These are phyloP conservation scores for Gymnorhina tibicen DNA, from an alignment of 2,113 vertebrate species.

Conservation along the genomic window DNA sequence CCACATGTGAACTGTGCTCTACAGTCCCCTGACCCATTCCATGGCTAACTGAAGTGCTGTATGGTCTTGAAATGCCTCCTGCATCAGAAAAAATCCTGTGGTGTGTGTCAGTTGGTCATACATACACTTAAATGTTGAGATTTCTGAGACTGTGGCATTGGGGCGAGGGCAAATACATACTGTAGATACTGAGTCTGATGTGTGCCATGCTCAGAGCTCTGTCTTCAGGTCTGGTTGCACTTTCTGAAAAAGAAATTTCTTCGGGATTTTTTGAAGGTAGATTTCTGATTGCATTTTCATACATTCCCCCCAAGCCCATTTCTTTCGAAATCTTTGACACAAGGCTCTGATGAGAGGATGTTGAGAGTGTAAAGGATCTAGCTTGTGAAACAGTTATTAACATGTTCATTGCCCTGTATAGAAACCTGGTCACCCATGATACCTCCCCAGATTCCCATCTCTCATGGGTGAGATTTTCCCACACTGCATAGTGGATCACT, in stretches of 20 bases:
- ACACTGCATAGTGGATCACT: rapidly evolving
- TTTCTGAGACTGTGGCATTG: background rate
- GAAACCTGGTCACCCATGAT: background rate
- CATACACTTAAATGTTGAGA: background rate
- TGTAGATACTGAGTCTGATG: background rate
- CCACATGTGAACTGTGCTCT: background rate
- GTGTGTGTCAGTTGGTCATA: background rate
- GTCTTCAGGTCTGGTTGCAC: background rate
- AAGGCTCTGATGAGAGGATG: background rate
- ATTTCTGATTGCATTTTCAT: background rate
- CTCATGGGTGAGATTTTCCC: background rate
- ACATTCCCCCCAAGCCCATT: background rate
- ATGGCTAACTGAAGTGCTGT: background rate
- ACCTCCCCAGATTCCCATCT: background rate
- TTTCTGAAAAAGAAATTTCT: background rate
- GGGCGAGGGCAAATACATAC: background rate
- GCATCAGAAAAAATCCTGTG: background rate
- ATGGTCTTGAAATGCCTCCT: background rate
- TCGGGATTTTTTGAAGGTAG: background rate
- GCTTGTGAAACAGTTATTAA: background rate
- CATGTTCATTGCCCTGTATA: background rate
- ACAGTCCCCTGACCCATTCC: background rate
- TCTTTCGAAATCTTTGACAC: background rate
- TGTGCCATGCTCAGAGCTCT: background rate
- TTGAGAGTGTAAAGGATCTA: background rate